A percentile compares a stretch with the other conserved stretches of the same genome.
Evolutionary conservation across 2,888 invertebrate genomes (phyloP).

Genomic region (Leptopilina drosophilae): DNA sequence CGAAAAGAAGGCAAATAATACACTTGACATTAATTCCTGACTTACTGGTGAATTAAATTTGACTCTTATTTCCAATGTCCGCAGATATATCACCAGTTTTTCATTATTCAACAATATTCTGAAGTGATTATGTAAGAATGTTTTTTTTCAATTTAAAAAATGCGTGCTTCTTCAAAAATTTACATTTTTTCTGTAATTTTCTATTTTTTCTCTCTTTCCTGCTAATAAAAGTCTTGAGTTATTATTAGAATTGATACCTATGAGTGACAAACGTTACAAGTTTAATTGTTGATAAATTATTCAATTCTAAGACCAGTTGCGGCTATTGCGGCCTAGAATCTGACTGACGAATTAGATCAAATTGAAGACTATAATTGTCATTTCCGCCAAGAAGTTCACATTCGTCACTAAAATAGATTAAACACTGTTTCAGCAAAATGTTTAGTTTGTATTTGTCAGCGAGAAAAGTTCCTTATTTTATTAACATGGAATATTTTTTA

Average conservation of each 20-base stretch:
- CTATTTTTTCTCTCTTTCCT: neutral
- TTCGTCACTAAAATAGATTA: conserved; percentile 13
- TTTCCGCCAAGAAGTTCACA: conserved; percentile 8
- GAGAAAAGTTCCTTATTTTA: neutral
- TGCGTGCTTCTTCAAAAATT: neutral
- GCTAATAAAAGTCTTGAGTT: neutral
- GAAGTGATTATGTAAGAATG: conserved; percentile 20
- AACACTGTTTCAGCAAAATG: neutral
- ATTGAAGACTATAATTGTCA: conserved; percentile 17
- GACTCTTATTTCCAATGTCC: conserved; percentile 28
- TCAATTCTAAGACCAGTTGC: conserved; percentile 19
- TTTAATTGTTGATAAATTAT: conserved; percentile 20
- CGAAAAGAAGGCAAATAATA: neutral
- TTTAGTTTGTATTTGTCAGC: neutral
- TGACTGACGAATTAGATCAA: conserved; percentile 29
- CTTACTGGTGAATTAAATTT: conserved; percentile 21
- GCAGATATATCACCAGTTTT: neutral
- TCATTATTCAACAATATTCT: conserved; percentile 35
- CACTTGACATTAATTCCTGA: neutral
- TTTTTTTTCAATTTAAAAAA: neutral
- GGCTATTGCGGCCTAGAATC: conserved; percentile 22
- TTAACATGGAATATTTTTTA: neutral
- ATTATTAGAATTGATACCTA: neutral
- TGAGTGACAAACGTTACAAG: neutral
- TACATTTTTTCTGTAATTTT: neutral